A percentile compares a stretch with the other conserved stretches of the same genome.
These are phyloP conservation scores for Ryuthela nishihirai DNA, from an alignment of 2,888 invertebrate species.

Conservation along the genomic window DNA sequence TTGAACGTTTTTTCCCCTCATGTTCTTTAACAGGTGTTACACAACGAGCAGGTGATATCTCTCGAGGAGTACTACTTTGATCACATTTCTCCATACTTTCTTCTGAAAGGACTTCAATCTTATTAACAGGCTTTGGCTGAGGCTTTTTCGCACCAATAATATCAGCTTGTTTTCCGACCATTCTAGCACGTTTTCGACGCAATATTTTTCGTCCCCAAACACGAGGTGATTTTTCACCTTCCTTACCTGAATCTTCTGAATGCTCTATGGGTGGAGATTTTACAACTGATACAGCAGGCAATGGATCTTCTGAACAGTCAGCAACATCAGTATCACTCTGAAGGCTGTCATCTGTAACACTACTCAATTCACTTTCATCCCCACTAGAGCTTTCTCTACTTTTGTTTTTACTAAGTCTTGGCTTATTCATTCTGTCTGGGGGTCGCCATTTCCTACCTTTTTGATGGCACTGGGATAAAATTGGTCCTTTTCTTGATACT, in stretches of 20 bases:
- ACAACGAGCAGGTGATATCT: slow-evolving; percentile 5
- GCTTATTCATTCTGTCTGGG: slow-evolving; percentile 3
- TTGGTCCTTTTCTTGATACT: slow-evolving; percentile 3
- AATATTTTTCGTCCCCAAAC: slow-evolving; percentile 32
- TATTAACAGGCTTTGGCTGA: slow-evolving; percentile 4
- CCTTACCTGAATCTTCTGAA: slow-evolving; percentile 35
- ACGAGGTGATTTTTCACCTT: slow-evolving; percentile 32
- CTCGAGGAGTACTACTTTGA: slow-evolving; percentile 1
- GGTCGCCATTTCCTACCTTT: slow-evolving; percentile 27
- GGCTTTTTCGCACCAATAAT: slow-evolving; percentile 7
- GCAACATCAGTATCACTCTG: slow-evolving; percentile 39
- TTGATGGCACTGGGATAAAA: slow-evolving; percentile 5
- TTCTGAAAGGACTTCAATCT: slow-evolving; percentile 19
- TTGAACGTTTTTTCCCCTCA: slow-evolving; percentile 4
- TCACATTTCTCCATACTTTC: slow-evolving; percentile 31
- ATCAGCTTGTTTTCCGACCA: slow-evolving; percentile 6
- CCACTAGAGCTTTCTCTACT: slow-evolving; percentile 31
- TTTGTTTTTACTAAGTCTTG: slow-evolving; percentile 5
- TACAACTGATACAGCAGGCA: not conserved
- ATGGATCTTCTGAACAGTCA: slow-evolving; percentile 26
- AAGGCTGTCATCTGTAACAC: slow-evolving; percentile 46
- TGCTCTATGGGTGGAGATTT: slow-evolving; percentile 14
- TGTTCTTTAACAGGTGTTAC: slow-evolving; percentile 12
- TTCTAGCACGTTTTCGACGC: slow-evolving; percentile 16
- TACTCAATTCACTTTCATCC: slow-evolving; percentile 47